Conservation (phyloP, 2,113 vertebrate genomes). For the Propithecus coquereli region DNA sequence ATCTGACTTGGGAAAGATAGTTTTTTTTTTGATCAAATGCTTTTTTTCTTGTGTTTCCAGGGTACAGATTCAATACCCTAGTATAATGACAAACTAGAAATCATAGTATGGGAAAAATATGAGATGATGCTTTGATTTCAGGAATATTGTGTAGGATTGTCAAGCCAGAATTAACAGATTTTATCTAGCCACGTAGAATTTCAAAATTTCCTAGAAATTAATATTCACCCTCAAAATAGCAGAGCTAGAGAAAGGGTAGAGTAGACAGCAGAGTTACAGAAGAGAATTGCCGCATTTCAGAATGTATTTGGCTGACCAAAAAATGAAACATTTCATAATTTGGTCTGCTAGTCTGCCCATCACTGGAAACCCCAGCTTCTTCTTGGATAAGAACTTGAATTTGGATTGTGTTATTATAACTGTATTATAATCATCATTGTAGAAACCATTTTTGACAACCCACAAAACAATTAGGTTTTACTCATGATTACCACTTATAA, state of each 20-base stretch:
- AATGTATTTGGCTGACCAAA: neutral
- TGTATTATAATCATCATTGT: neutral
- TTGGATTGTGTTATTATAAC: neutral
- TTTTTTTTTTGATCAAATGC: neutral
- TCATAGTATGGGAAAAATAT: neutral
- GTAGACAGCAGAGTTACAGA: neutral
- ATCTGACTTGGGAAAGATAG: neutral
- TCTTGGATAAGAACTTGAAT: neutral
- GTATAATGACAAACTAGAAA: neutral
- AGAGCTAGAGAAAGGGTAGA: neutral
- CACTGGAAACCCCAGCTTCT: neutral
- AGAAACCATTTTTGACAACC: neutral
- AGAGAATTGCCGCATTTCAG: neutral
- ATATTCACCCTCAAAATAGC: neutral
- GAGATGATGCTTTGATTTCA: neutral
- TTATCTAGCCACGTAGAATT: neutral
- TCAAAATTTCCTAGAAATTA: neutral
- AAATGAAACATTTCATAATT: conserved; percentile 28
- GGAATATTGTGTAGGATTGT: neutral
- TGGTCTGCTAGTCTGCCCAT: neutral
- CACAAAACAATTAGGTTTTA: neutral
- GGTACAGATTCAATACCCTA: neutral
- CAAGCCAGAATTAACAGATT: neutral
- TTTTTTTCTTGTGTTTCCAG: neutral
- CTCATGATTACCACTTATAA: neutral